A percentile compares a stretch with the other conserved stretches of the same genome.
Evolutionary conservation across 2,888 invertebrate genomes (phyloP).

Genomic region (Pollenia griseotomentosa): DNA sequence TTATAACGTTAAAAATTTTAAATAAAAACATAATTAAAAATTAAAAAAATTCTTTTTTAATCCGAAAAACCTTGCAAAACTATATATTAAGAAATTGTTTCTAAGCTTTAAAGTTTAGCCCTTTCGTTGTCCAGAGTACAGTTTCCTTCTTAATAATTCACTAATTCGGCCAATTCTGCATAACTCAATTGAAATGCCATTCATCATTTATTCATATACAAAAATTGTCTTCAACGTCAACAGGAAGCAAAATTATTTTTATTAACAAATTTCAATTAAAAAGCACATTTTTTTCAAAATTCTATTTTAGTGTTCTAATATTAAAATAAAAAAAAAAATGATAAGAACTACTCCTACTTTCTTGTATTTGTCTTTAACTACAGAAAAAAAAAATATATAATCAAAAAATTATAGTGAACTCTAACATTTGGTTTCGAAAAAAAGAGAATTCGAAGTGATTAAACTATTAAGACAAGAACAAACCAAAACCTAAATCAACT

Average conservation of each 20-base stretch:
- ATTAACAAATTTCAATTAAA: slow-evolving; percentile 30
- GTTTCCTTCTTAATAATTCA: too few species aligned
- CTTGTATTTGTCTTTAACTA: slow-evolving; percentile 28
- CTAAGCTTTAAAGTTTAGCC: too few species aligned
- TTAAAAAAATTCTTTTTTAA: too few species aligned
- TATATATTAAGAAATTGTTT: too few species aligned
- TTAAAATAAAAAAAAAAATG: slow-evolving; percentile 1
- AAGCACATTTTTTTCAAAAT: slow-evolving; percentile 21
- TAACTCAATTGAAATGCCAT: neutral
- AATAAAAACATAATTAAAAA: too few species aligned
- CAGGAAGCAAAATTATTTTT: slow-evolving; percentile 70
- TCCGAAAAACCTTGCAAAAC: too few species aligned
- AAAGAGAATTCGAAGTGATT: slow-evolving; percentile 27
- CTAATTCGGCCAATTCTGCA: too few species aligned
- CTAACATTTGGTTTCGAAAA: slow-evolving; percentile 49
- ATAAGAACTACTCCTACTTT: slow-evolving; percentile 64
- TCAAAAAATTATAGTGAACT: slow-evolving; percentile 62
- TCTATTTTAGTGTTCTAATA: neutral
- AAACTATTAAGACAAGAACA: slow-evolving; percentile 12
- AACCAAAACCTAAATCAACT: neutral
- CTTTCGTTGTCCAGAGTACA: too few species aligned
- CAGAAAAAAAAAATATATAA: slow-evolving; percentile 33
- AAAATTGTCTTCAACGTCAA: slow-evolving; percentile 39
- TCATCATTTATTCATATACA: neutral
- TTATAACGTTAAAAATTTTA: too few species aligned